Conservation (phyloP, 1,140 invertebrate genomes). For the Mercenaria mercenaria region DNA sequence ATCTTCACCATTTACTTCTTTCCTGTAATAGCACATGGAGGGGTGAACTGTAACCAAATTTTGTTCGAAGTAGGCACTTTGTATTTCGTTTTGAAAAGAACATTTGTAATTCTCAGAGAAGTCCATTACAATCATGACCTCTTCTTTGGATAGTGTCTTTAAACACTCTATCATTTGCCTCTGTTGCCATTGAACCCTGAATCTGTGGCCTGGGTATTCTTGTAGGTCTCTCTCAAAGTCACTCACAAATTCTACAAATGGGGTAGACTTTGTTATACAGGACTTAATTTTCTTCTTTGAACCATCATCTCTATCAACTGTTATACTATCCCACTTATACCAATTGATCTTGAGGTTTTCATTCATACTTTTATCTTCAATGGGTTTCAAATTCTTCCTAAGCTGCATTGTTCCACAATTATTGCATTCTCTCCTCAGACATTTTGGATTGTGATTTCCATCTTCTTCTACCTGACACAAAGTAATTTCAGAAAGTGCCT, state of each 20-base stretch:
- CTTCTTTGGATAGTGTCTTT: background rate
- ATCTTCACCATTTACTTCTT: background rate
- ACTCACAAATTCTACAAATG: background rate
- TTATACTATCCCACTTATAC: background rate
- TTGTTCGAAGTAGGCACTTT: background rate
- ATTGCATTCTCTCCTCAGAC: slow-evolving; percentile 21
- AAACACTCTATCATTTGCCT: background rate
- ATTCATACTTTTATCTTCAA: background rate
- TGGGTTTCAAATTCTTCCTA: background rate
- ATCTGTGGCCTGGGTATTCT: background rate
- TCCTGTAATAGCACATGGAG: background rate
- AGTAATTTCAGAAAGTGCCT: background rate
- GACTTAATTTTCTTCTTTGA: slow-evolving; percentile 14
- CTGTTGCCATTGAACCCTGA: background rate
- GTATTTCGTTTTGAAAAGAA: background rate
- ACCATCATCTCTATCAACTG: background rate
- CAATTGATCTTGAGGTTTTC: background rate
- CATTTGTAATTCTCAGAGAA: background rate
- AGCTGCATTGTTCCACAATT: background rate
- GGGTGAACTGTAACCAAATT: background rate
- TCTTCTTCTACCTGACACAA: background rate
- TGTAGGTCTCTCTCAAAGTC: background rate
- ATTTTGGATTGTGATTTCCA: background rate
- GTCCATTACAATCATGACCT: background rate
- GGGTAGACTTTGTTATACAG: background rate